phyloP scores from a whole-genome alignment of 2,888 invertebrate genomes.

The Tigriopus californicus region DNA sequence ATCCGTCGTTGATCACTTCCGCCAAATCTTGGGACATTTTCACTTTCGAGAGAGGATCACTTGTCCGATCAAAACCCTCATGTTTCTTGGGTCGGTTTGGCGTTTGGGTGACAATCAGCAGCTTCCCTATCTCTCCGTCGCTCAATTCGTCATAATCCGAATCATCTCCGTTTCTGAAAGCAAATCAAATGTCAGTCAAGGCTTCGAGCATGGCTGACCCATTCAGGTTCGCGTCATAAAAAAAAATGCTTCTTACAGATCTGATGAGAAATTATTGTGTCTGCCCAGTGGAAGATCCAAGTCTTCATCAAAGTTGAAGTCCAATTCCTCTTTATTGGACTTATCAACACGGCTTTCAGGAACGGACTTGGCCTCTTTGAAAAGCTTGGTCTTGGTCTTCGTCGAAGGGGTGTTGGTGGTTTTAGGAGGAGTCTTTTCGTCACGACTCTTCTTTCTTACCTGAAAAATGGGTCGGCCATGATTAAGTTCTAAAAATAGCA shows the following conservation, averaged over 20 bases:
- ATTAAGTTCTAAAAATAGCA: no score
- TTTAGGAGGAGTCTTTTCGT: no score
- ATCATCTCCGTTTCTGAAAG: constrained; percentile 17
- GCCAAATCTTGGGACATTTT: constrained; percentile 88
- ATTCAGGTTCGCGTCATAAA: constrained; percentile 7
- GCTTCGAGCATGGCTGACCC: background rate
- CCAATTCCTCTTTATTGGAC: constrained; percentile 55
- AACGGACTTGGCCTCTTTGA: background rate
- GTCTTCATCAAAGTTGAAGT: constrained; percentile 95
- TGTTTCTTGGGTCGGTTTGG: constrained; percentile 19
- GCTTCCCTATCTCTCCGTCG: constrained; percentile 75
- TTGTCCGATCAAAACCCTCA: constrained; percentile 54
- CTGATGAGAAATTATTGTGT: constrained; percentile 51
- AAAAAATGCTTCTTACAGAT: background rate
- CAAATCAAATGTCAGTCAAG: no score
- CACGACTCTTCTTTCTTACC: no score
- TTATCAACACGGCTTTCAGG: constrained; percentile 18
- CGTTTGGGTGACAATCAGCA: constrained; percentile 81
- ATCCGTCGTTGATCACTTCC: constrained; percentile 89
- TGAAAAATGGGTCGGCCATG: no score
- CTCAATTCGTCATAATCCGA: constrained; percentile 50
- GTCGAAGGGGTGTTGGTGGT: no score
- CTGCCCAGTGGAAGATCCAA: constrained; percentile 58
- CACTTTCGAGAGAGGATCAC: constrained; percentile 68
- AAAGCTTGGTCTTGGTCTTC: background rate